These are phyloP conservation scores for Atrichornis clamosus DNA, from an alignment of 2,113 vertebrate species.

Conservation along the genomic window DNA sequence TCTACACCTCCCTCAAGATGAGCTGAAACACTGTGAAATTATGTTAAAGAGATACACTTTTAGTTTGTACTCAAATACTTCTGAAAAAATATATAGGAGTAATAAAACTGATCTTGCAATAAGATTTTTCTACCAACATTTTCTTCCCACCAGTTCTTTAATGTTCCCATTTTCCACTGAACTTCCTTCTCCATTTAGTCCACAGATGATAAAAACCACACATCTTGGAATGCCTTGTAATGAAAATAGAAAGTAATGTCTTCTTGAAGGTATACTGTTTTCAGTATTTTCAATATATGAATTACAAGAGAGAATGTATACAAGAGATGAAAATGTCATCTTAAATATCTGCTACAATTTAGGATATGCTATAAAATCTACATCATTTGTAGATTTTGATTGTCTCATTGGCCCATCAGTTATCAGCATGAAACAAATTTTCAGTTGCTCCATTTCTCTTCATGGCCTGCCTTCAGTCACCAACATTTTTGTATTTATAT, in stretches of 20 bases:
- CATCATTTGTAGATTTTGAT: neutral
- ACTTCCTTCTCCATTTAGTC: neutral
- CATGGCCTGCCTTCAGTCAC: neutral
- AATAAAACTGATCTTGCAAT: neutral
- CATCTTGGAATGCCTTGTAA: neutral
- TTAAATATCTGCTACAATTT: neutral
- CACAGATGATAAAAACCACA: neutral
- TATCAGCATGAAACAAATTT: neutral
- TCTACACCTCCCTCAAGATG: neutral
- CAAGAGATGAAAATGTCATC: neutral
- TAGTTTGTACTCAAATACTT: neutral
- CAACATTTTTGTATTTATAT: neutral
- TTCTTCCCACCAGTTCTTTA: neutral
- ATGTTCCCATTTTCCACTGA: neutral
- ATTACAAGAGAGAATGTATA: neutral
- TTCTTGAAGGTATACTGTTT: neutral
- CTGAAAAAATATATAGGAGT: neutral
- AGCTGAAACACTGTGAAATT: neutral
- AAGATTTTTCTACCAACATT: neutral
- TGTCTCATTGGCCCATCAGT: neutral
- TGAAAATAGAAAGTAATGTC: neutral
- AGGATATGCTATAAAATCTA: neutral
- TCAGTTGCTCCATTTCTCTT: neutral
- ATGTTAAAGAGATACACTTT: neutral
- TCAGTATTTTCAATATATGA: neutral